Base-by-base conservation (phyloP, 2,797 vertebrate genomes). In the Rhinophrynus dorsalis region DNA sequence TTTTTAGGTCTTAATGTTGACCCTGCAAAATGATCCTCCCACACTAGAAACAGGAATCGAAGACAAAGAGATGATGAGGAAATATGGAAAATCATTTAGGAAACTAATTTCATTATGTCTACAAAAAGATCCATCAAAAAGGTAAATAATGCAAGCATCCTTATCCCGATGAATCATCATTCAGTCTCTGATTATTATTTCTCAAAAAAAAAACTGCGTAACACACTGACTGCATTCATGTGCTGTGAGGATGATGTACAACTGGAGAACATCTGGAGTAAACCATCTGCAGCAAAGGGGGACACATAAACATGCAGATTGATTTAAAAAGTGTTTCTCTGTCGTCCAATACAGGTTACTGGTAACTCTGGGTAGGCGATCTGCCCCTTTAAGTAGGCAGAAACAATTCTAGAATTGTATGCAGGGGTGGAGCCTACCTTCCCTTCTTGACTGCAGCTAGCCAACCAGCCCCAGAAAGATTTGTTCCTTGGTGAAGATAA, bases 71-170 rank as follows among this genome's bases (percentile, higher is more conserved):
- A 89, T 92, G 90, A 88, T 96, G 57, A 97, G 98, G 83, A 98
- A 94, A 82, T 97, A 98, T 10, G 97, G 96, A 75, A 98, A 98
- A 89, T 98, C 96, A 15, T 96, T 98, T 89, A 91, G 96, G 82
- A 98, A 98, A 88, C 84, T 98, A 71, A 96, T 98, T 85, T 92
- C 93, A 57, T 88, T 96, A 89, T 99, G 95, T 90, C 96, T 99
- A 90, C 96, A 98, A 81, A 99, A 98, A 90, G 96, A 99, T 80
- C 96, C 96, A 79, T 92, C 92, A 67, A 98, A 98, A 86, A 96
- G 96, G 97, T 99, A 86, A 69, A 89, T 80, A 12, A 5, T 0
- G 23, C 45, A 18, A 0, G 69, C 68, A 30, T 59, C 5, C 1
- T 48, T 63, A 1, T 32, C 29, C n/a, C 2, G 35, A 2, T 4